Base-by-base conservation (phyloP, 2,113 vertebrate genomes). In the Aptenodytes patagonicus region DNA sequence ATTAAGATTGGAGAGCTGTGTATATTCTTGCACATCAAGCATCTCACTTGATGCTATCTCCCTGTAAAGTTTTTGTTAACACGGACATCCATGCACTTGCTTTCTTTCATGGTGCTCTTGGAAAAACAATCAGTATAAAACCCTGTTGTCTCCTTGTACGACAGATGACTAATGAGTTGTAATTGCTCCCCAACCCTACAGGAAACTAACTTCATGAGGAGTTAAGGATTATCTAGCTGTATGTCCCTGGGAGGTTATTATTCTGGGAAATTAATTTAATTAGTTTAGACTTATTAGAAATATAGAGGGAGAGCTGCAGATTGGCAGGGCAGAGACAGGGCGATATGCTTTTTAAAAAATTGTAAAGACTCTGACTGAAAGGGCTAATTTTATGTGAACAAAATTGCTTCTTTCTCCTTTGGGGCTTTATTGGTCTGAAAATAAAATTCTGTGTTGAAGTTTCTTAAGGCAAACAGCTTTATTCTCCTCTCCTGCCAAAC, bases 211-310 rank as follows among this genome's bases (percentile, higher is more conserved):
- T 44, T 87, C 91, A 87, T 38, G 49, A 97, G 93, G 95, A 97
- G 96, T 90, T 97, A 95, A 95, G 93, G 86, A 87, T 97, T 96
- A 95, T 95, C 95, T 94, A 91, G 75, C 62, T 94, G 58, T 6
- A 8, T 44, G 69, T 97, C 94, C 94, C 95, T 96, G 83, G 95
- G 96, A 98, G 93, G 95, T 92, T 97, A 93, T 97, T 98, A 96
- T 97, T 98, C 89, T 79, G 61, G 93, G 79, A 94, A 97, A 98
- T 98, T 98, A 98, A 98, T 97, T 98, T 95, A 97, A 98, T 98
- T 98, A 97, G 94, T 96, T 97, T 52, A 90, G 96, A 93, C 90
- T 88, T 84, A 90, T 97, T 96, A 97, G 89, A 89, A 93, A 96
- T 76, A 89, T 1, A 96, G 91, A 84, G 85, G 97, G 87, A 93